Base-by-base conservation (phyloP, 2,113 vertebrate genomes). In the Mirza zaza region DNA sequence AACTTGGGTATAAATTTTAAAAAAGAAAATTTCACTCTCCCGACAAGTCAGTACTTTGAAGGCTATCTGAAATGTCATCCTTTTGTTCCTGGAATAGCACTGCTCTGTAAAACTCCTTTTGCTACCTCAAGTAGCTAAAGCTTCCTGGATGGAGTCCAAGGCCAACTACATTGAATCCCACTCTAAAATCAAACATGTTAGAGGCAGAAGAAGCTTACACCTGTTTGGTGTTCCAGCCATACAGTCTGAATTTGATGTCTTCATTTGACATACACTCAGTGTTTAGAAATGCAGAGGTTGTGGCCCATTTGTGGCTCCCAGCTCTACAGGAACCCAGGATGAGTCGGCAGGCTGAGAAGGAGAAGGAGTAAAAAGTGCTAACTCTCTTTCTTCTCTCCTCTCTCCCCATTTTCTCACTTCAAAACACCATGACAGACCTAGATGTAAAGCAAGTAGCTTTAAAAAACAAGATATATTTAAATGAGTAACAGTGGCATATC, bases 331-430 rank as follows among this genome's bases (percentile, higher is more conserved):
- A 92, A 61, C 15, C 70, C 29, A 93, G 81, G 59, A 63, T 63
- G 34, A 93, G 80, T 94, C 0, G 20, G 29, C 91, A 96, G 71
- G 13, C 36, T 84, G 25, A 89, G 34, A 87, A 95, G 27, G 9
- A 80, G 27, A 27, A 87, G 63, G 36, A 89, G 13, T 89, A 55
- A 91, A 94, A 93, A 55, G 81, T 61, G 34, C 55, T 94, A 48
- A 65, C 27, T 83, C 3, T 23, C n/a, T 45, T 65, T 86, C 73
- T 45, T 65, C 55, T 50, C 86, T 34, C 75, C 17, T 55, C 18
- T 83, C 29, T 89, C 23, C 25, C 21, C 95, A 23, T 90, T 95
- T 90, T 79, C 36, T 93, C 63, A 84, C 27, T 94, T 94, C 39
- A 70, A 93, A 96, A 93, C 2, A 2, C 29, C 27, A 32, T 84